Base-by-base conservation (phyloP, 2,113 vertebrate genomes). In the Echinops telfairi region DNA sequence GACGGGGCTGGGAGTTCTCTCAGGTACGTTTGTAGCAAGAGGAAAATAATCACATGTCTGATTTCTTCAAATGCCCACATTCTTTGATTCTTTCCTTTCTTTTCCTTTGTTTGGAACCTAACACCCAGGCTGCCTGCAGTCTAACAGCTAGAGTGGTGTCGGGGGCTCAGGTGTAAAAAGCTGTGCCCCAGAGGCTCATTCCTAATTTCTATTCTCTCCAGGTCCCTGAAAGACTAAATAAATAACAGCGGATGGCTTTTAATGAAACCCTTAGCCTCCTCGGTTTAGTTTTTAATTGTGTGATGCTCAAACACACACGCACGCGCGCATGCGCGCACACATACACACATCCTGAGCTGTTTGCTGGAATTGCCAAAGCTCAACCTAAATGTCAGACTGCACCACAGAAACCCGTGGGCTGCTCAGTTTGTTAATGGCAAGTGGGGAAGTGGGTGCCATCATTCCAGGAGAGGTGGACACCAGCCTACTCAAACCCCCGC, bases 331-430 rank as follows among this genome's bases (percentile, higher is more conserved):
- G 23, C 22, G 58, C 66, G 81, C 31, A 53, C 17, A 86, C 70
- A 80, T 79, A 93, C 75, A 92, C 43, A 17, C 75, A 31, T 20
- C 40, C 84, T 76, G 40, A 87, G 19, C 60, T 40, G 0, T 92
- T 96, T 93, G 76, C 92, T 96, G 75, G 86, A 96, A 94, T 90
- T 81, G 86, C 47, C 23, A 75, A 90, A 96, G 14, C 16, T 93
- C 94, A 90, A 86, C 78, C 68, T 71, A 95, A 97, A 93, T 96
- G 92, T 96, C 96, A 97, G 76, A 62, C 19, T 60, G 38, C 78
- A 82, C 84, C 78, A 86, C 82, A 95, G 94, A 96, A 96, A 95
- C 85, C 96, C 2, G 71, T 40, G 87, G 90, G 82, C 86, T 77
- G 80, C 70, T 96, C 75, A 64, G 93, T 95, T 95, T 94, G 88